These are phyloP conservation scores for Morinoia aosen DNA, from an alignment of 2,888 invertebrate species.

Conservation along the genomic window DNA sequence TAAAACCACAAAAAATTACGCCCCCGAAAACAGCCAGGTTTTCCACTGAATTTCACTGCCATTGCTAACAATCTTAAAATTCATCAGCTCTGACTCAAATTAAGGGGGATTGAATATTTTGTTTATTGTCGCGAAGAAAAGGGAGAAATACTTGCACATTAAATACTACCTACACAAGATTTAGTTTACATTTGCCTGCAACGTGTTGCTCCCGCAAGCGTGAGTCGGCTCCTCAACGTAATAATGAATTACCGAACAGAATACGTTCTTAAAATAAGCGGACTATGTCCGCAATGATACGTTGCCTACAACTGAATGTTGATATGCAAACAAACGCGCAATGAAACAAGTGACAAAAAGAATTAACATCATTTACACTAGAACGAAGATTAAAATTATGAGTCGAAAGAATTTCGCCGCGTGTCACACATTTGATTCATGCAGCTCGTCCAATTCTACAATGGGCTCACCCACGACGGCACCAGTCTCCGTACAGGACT, in stretches of 20 bases:
- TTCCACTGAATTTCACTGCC: too few species aligned
- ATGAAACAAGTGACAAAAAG: background rate
- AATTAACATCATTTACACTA: background rate
- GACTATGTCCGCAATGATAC: too few species aligned
- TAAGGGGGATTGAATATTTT: background rate
- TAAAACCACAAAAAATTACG: too few species aligned
- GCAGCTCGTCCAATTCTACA: conserved; percentile 18
- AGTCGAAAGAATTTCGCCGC: background rate
- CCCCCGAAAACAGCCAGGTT: too few species aligned
- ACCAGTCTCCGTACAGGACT: background rate
- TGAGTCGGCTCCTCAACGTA: background rate
- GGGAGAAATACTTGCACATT: background rate
- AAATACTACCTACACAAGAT: background rate
- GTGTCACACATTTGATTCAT: conserved; percentile 14
- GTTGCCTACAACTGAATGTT: too few species aligned
- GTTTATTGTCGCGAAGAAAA: background rate
- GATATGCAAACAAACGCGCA: background rate
- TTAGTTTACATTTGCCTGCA: background rate
- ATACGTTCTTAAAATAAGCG: background rate
- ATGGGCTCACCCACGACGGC: background rate
- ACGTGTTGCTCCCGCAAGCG: background rate
- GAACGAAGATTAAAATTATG: background rate
- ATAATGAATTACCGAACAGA: background rate
- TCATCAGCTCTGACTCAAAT: background rate
- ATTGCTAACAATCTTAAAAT: too few species aligned